A percentile compares a stretch with the other conserved stretches of the same genome.
These are phyloP conservation scores for Tachystola acroxantha DNA, from an alignment of 2,888 invertebrate species.

Conservation along the genomic window DNA sequence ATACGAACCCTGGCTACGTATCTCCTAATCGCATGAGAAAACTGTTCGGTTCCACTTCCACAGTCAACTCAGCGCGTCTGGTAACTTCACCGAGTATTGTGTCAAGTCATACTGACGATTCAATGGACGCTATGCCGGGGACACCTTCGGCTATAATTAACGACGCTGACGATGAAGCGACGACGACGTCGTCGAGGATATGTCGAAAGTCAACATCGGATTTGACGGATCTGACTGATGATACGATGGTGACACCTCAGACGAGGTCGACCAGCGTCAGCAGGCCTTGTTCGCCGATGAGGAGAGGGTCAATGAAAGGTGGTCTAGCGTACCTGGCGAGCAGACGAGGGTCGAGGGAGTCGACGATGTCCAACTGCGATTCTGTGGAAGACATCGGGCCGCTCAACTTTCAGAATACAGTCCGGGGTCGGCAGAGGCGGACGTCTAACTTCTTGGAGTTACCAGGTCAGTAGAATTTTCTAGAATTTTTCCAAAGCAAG, in stretches of 20 bases:
- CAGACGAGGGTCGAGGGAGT: slow-evolving; percentile 88
- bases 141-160: slow-evolving; percentile 60
- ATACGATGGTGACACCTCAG: slow-evolving; percentile 58
- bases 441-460: slow-evolving; percentile 93
- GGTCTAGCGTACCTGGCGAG: slow-evolving; percentile 90
- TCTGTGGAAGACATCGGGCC: slow-evolving; percentile 87
- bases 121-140: slow-evolving; percentile 58
- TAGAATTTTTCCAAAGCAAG: no score
- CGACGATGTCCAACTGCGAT: slow-evolving; percentile 83
- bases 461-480: slow-evolving; percentile 81
- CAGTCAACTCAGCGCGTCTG: slow-evolving; percentile 61
- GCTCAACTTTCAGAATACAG: slow-evolving; percentile 87
- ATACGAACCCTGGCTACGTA: slow-evolving; percentile 80
- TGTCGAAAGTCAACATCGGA: slow-evolving; percentile 89
- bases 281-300: slow-evolving; percentile 81
- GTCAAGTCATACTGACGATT: slow-evolving; percentile 70
- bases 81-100: slow-evolving; percentile 69
- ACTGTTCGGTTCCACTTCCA: slow-evolving; percentile 63
- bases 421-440: slow-evolving; percentile 86
- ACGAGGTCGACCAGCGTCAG: slow-evolving; percentile 80
- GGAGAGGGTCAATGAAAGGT: slow-evolving; percentile 83
- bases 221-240: slow-evolving; percentile 80
- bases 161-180: slow-evolving; percentile 67
- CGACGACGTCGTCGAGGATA: slow-evolving; percentile 64
- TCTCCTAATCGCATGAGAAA: slow-evolving; percentile 68